Percentiles rank a stretch among this genome's conserved stretches.
phyloP scores from a whole-genome alignment of 2,888 invertebrate species.

The Caenorhabditis afra region DNA sequence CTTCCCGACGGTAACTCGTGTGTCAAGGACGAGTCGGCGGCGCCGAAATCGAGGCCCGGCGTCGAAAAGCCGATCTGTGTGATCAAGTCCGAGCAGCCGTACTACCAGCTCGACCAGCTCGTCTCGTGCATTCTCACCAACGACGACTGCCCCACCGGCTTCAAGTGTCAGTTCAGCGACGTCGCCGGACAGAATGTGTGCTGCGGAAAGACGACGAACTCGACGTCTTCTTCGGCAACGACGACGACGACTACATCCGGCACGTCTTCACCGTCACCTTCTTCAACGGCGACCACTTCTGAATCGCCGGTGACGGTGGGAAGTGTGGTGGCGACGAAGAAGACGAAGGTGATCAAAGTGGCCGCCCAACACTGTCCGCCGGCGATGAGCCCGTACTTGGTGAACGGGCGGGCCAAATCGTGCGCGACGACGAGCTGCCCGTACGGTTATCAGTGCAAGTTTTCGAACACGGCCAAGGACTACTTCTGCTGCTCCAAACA shows the following conservation, averaged over 20 bases:
- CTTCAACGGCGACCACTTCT: neutral
- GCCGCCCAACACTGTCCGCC: conserved; percentile 62
- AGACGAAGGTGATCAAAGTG: conserved; percentile 20
- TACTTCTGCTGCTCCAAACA: conserved; percentile 69
- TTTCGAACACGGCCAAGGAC: conserved; percentile 59
- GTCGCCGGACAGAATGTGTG: conserved; percentile 60
- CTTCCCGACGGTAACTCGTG: conserved; percentile 44
- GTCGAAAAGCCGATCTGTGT: conserved; percentile 33
- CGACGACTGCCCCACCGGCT: conserved; percentile 64
- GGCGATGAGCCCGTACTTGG: conserved; percentile 65
- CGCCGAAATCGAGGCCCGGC: neutral
- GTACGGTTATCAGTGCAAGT: conserved; percentile 70
- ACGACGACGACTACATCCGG: neutral
- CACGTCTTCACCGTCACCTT: too few relatives aligned
- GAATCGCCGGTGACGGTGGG: conserved; percentile 5
- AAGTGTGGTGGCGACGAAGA: conserved; percentile 32
- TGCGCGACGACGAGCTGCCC: conserved; percentile 68
- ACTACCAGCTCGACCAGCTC: conserved; percentile 30
- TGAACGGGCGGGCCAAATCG: conserved; percentile 65
- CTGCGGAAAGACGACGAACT: conserved; percentile 47
- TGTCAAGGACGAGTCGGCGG: conserved; percentile 23
- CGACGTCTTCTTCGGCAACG: neutral
- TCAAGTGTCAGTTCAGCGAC: conserved; percentile 62
- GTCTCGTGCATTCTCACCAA: conserved; percentile 48
- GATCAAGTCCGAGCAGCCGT: conserved; percentile 46